A percentile compares a stretch with the other conserved stretches of the same genome.
Conservation (phyloP, 2,113 vertebrate species). For the Bothrops jararaca region DNA sequence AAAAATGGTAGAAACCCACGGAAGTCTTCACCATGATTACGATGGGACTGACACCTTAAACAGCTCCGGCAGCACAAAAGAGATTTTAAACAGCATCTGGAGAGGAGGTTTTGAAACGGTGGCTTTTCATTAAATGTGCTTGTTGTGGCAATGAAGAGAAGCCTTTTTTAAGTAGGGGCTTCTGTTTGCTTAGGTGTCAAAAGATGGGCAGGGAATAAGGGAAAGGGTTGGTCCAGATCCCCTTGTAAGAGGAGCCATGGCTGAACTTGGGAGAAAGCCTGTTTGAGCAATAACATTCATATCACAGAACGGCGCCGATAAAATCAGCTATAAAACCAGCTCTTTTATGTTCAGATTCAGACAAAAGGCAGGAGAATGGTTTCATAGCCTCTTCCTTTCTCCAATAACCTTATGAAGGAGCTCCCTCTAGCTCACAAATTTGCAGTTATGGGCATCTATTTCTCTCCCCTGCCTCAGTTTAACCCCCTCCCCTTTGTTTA, state of each 20-base stretch:
- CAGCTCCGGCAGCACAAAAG: slow-evolving; percentile 5
- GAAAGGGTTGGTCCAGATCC: slow-evolving; percentile 46
- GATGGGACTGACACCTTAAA: background rate
- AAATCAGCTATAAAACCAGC: slow-evolving; percentile 67
- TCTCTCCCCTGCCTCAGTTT: slow-evolving; percentile 15
- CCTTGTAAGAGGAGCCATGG: slow-evolving; percentile 1
- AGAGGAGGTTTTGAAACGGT: slow-evolving; percentile 18
- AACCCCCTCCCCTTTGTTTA: slow-evolving; percentile 36
- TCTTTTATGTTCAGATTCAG: slow-evolving; percentile 61
- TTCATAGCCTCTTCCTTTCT: slow-evolving; percentile 29
- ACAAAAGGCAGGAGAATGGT: slow-evolving; percentile 62
- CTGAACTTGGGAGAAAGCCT: slow-evolving; percentile 59
- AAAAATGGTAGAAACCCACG: background rate
- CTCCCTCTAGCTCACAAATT: slow-evolving; percentile 51
- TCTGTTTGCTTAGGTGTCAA: slow-evolving; percentile 54
- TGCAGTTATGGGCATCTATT: slow-evolving; percentile 38
- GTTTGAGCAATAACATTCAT: slow-evolving; percentile 68
- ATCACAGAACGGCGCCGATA: slow-evolving; percentile 65
- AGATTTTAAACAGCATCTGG: slow-evolving; percentile 17
- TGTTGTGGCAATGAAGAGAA: slow-evolving; percentile 50
- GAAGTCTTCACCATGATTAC: background rate
- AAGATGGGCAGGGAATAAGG: background rate
- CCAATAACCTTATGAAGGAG: slow-evolving; percentile 7
- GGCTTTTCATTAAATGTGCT: slow-evolving; percentile 62
- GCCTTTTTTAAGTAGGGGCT: background rate